Conservation (phyloP, 2,797 vertebrate genomes). For the Crenuchus spilurus region DNA sequence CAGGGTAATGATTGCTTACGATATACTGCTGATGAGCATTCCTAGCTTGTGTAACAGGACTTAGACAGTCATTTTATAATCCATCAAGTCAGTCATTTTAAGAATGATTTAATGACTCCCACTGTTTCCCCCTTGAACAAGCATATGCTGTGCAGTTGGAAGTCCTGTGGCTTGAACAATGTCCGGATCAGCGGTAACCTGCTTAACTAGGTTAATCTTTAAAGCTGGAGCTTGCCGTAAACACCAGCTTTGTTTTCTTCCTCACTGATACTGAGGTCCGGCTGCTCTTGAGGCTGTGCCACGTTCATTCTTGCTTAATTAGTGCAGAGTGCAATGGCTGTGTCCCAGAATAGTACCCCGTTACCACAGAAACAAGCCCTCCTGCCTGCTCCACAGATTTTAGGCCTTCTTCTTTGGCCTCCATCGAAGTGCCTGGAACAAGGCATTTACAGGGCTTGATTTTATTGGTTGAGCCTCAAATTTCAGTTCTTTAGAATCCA, state of each 20-base stretch:
- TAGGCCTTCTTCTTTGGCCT: not conserved
- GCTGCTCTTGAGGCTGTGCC: conserved; percentile 31
- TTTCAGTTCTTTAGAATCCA: no score
- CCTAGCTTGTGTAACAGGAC: conserved; percentile 55
- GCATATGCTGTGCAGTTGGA: not conserved
- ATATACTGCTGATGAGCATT: conserved; percentile 62
- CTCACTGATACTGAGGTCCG: conserved; percentile 13
- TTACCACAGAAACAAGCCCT: conserved; percentile 61
- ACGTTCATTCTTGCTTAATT: conserved; percentile 5
- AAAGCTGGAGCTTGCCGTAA: not conserved
- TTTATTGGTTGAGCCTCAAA: no score
- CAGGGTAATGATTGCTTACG: conserved; percentile 64
- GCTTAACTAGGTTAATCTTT: conserved; percentile 45
- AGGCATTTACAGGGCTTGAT: no score
- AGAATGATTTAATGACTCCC: conserved; percentile 31
- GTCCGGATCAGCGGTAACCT: conserved; percentile 43
- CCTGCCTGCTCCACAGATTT: not conserved
- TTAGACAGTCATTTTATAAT: conserved; percentile 32
- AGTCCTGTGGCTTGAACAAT: conserved; percentile 17
- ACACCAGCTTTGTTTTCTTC: not conserved
- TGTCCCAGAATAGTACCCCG: conserved; percentile 23
- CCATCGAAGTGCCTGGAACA: not conserved
- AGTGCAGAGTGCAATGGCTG: conserved; percentile 5
- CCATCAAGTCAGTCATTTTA: conserved; percentile 36
- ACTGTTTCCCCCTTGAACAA: not conserved